A percentile compares a stretch with the other conserved stretches of the same genome.
Conservation (phyloP, 2,888 invertebrate genomes). For the Blastobasis lacticolella region DNA sequence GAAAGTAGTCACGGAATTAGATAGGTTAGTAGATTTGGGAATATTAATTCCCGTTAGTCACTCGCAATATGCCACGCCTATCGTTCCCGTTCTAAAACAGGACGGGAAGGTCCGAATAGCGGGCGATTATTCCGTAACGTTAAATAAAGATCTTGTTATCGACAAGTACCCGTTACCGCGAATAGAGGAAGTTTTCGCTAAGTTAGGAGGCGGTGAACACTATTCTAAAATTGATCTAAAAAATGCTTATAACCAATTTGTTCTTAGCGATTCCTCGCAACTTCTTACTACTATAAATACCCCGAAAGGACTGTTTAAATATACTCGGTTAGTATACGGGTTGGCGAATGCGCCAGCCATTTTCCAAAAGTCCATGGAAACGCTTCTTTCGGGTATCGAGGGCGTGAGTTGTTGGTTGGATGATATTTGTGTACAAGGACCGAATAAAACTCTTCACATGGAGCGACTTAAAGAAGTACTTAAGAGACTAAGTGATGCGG, state of each 20-base stretch:
- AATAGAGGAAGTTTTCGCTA: constrained; percentile 2
- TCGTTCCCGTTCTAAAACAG: not conserved
- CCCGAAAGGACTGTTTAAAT: not conserved
- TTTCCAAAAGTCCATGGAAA: constrained; percentile 17
- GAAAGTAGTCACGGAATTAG: constrained; percentile 1
- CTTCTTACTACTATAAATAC: no score
- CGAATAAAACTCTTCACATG: constrained; percentile 4
- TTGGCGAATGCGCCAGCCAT: constrained; percentile 10
- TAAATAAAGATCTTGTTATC: not conserved
- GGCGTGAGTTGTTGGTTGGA: constrained; percentile 12
- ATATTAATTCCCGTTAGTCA: constrained; percentile 1
- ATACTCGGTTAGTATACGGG: not conserved
- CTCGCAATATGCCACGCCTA: constrained; percentile 1
- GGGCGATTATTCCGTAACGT: constrained; percentile 1
- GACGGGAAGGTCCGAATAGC: not conserved
- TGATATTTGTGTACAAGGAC: no score
- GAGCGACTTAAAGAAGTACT: constrained; percentile 5
- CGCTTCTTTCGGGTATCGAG: constrained; percentile 14
- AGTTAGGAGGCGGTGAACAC: not conserved
- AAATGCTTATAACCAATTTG: constrained; percentile 1
- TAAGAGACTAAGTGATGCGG: constrained; percentile 7
- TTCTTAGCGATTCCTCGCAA: not conserved
- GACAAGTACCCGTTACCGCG: constrained; percentile 3
- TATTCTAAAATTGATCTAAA: not conserved
- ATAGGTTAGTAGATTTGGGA: not conserved